Conservation (phyloP, 2,113 vertebrate species). For the Gobio gobio region DNA sequence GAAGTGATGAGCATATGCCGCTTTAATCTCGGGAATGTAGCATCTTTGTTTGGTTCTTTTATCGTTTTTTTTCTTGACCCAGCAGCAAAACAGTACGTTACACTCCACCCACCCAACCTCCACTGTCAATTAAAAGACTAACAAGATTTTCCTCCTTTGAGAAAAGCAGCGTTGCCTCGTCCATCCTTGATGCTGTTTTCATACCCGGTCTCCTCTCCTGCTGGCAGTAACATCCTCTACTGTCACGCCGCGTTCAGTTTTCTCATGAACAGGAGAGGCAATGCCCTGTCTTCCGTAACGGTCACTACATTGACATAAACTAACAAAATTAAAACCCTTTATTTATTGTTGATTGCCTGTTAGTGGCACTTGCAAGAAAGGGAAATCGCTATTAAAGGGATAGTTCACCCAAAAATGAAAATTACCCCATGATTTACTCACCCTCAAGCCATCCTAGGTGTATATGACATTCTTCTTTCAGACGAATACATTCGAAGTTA, state of each 20-base stretch:
- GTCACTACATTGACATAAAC: conserved; percentile 11
- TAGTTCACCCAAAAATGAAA: no score
- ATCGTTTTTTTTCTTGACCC: background rate
- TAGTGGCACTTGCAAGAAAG: background rate
- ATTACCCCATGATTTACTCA: no score
- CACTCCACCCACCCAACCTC: conserved; percentile 22
- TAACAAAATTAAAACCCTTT: background rate
- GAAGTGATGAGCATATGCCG: background rate
- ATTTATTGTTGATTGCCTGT: background rate
- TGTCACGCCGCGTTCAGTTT: background rate
- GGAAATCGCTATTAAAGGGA: background rate
- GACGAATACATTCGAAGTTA: no score
- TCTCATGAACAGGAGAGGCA: background rate
- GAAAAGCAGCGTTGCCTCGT: conserved; percentile 8
- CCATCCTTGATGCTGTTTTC: conserved; percentile 26
- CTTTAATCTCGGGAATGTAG: background rate
- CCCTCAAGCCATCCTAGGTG: no score
- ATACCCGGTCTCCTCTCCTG: background rate
- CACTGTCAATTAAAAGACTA: conserved; percentile 26
- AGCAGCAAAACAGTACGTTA: background rate
- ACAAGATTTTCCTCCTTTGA: conserved; percentile 23
- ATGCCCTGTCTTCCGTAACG: background rate
- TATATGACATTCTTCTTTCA: no score
- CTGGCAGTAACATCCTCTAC: conserved; percentile 9
- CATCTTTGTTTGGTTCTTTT: background rate